Evolutionary conservation across 2,797 vertebrate genomes (phyloP).

Genomic region (Antrozous pallidus): DNA sequence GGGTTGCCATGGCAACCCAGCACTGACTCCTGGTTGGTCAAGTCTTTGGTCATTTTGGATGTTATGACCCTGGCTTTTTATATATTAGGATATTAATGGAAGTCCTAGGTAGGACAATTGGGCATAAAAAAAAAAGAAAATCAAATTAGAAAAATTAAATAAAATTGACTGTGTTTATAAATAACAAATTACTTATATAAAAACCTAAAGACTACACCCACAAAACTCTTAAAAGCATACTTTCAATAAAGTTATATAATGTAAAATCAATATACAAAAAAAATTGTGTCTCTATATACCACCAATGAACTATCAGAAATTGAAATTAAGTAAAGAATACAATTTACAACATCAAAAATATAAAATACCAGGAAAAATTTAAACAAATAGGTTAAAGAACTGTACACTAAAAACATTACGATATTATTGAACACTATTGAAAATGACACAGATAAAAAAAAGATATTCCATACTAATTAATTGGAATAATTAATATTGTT

Average conservation of each 20-base stretch:
- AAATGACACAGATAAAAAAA: neutral
- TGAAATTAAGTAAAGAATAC: neutral
- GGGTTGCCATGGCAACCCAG: too few species aligned
- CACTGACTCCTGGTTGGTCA: too few species aligned
- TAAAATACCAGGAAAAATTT: neutral
- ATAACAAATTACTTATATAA: neutral
- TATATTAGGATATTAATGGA: too few species aligned
- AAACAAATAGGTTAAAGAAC: neutral
- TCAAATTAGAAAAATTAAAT: neutral
- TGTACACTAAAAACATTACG: neutral
- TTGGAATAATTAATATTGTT: neutral
- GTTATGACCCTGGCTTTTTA: too few species aligned
- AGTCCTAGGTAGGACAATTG: neutral
- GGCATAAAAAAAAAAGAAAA: neutral
- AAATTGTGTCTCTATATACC: neutral
- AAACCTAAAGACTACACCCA: neutral
- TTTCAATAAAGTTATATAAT: neutral
- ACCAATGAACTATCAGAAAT: neutral
- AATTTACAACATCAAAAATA: neutral
- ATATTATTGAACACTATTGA: neutral
- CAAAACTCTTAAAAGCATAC: neutral
- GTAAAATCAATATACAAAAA: neutral
- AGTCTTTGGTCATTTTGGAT: too few species aligned
- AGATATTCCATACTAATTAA: neutral
- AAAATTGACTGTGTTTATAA: neutral